Conservation (phyloP, 2,888 invertebrate species). For the Eledona agricola region DNA sequence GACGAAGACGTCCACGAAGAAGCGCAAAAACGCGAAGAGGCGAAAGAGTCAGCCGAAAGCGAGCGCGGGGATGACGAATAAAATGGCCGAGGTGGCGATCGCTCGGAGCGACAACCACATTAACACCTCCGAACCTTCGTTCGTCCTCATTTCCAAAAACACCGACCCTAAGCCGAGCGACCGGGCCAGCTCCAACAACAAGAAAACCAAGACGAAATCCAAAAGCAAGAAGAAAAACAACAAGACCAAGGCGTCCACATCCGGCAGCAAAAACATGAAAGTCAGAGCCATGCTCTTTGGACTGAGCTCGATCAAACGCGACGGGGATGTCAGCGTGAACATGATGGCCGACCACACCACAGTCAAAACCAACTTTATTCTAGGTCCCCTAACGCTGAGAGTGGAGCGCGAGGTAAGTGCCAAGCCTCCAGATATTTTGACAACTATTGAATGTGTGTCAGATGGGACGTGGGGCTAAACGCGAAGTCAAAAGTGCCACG, state of each 20-base stretch:
- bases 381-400: slow-evolving; percentile 81
- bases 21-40: slow-evolving; percentile 20
- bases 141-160: slow-evolving; percentile 57
- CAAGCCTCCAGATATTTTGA: slow-evolving; percentile 54
- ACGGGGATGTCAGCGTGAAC: slow-evolving; percentile 82
- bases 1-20: slow-evolving; percentile 53
- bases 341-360: slow-evolving; percentile 83
- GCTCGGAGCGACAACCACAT: slow-evolving; percentile 52
- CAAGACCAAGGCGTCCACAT: slow-evolving; percentile 22
- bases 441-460: slow-evolving; percentile 51
- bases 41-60: slow-evolving; percentile 21
- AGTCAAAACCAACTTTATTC: slow-evolving; percentile 81
- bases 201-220: slow-evolving; percentile 49
- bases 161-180: slow-evolving; percentile 42
- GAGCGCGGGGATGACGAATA: slow-evolving; percentile 47
- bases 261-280: slow-evolving; percentile 68
- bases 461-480: slow-evolving; percentile 81
- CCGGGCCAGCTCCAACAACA: slow-evolving; percentile 46
- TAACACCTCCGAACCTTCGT: slow-evolving; percentile 58
- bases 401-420: slow-evolving; percentile 76
- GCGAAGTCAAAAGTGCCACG: slow-evolving; percentile 85
- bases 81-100: slow-evolving; percentile 59
- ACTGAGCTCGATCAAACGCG: slow-evolving; percentile 78
- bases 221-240: slow-evolving; percentile 50
- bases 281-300: slow-evolving; percentile 84